A percentile compares a stretch with the other conserved stretches of the same genome.
Evolutionary conservation across 2,797 vertebrate species (phyloP).

Genomic region (Hypotaenidia philippensis): DNA sequence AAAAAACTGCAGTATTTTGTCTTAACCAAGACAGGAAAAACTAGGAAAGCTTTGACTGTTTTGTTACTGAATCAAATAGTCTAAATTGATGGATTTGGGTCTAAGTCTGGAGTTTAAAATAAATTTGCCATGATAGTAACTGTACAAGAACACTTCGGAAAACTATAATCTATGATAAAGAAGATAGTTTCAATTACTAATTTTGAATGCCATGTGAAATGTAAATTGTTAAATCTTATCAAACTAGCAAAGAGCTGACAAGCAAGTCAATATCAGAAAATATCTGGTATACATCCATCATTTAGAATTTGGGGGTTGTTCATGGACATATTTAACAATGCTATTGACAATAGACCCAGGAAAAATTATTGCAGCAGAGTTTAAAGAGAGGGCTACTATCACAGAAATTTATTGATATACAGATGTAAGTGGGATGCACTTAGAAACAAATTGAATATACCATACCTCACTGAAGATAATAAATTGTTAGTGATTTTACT

Average conservation of each 20-base stretch:
- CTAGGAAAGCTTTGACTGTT: not conserved
- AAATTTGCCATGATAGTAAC: not conserved
- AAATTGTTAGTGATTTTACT: not conserved
- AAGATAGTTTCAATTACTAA: not conserved
- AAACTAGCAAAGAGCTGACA: not conserved
- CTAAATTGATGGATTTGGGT: not conserved
- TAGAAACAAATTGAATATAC: not conserved
- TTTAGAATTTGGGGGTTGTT: not conserved
- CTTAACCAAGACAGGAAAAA: not conserved
- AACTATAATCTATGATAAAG: not conserved
- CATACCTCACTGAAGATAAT: not conserved
- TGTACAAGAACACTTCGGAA: not conserved
- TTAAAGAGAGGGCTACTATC: not conserved
- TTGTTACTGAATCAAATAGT: not conserved
- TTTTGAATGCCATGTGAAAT: not conserved
- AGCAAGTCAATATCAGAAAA: not conserved
- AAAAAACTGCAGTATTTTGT: not conserved
- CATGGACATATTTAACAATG: not conserved
- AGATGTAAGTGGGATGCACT: not conserved
- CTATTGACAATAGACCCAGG: not conserved
- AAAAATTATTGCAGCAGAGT: not conserved
- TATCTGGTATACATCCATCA: not conserved
- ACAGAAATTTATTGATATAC: not conserved
- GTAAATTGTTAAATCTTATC: not conserved
- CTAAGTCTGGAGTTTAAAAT: not conserved